Percentiles rank a stretch among this genome's conserved stretches.
Evolutionary conservation across 2,888 invertebrate genomes (phyloP).

Genomic region (Thereva nobilitata): DNA sequence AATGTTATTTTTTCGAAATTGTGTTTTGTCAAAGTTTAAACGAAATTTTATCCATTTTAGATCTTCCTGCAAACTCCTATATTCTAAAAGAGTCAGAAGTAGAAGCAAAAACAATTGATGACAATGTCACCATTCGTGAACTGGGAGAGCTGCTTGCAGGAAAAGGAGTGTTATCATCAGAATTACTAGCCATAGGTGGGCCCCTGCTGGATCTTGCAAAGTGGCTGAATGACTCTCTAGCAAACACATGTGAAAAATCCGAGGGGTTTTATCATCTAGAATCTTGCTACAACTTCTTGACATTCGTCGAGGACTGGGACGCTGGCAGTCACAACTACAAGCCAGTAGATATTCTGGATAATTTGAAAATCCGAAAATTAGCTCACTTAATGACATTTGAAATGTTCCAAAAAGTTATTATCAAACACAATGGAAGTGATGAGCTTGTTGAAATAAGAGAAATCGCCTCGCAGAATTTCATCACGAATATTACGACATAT

Average conservation of each 20-base stretch:
- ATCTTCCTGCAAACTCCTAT: constrained; percentile 54
- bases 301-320: constrained; percentile 55
- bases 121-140: constrained; percentile 49
- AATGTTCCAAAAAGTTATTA: constrained; percentile 54
- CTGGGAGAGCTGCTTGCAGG: constrained; percentile 52
- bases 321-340: constrained; percentile 44
- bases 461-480: constrained; percentile 55
- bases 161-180: constrained; percentile 52
- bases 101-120: constrained; percentile 50
- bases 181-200: constrained; percentile 51
- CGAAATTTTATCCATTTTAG: constrained; percentile 44
- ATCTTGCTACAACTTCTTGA: constrained; percentile 52
- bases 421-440: constrained; percentile 41
- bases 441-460: constrained; percentile 51
- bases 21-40: neutral
- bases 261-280: constrained; percentile 50
- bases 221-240: constrained; percentile 54
- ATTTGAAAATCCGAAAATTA: constrained; percentile 52
- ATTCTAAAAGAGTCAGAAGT: constrained; percentile 55
- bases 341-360: constrained; percentile 48
- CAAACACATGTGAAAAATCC: constrained; percentile 51
- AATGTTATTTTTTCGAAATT: neutral
- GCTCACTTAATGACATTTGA: constrained; percentile 53
- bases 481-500: constrained; percentile 55
- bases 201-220: constrained; percentile 52